Percentiles rank a stretch among this genome's conserved stretches.
phyloP scores from a whole-genome alignment of 2,797 vertebrate genomes.

The Ptychadena robeensis region DNA sequence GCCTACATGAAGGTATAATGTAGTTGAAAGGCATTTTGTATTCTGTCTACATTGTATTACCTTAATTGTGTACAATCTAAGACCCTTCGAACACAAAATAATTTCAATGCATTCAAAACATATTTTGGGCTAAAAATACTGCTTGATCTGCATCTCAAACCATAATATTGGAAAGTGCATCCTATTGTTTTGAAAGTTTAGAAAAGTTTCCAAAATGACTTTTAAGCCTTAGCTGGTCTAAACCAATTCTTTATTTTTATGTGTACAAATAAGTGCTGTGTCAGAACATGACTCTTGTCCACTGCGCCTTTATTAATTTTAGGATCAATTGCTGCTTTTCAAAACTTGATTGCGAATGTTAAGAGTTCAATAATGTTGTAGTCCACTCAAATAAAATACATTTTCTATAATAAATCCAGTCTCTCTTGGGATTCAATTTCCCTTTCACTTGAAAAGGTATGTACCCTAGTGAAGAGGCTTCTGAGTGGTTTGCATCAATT shows the following conservation, averaged over 20 bases:
- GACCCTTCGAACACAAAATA: neutral
- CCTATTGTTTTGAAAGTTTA: conserved; percentile 20
- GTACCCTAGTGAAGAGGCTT: conserved; percentile 53
- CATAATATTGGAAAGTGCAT: neutral
- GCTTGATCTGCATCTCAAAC: neutral
- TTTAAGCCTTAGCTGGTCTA: conserved; percentile 16
- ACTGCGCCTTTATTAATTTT: conserved; percentile 49
- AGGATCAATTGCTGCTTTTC: conserved; percentile 56
- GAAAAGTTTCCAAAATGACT: conserved; percentile 22
- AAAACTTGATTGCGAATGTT: conserved; percentile 58
- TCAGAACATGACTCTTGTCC: conserved; percentile 1
- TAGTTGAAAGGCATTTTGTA: neutral
- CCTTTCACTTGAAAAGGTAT: conserved; percentile 58
- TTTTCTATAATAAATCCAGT: conserved; percentile 58
- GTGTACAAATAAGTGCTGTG: conserved; percentile 4
- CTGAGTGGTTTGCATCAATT: conserved; percentile 55
- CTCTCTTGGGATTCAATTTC: conserved; percentile 60
- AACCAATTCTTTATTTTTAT: conserved; percentile 20
- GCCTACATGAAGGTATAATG: too few relatives aligned
- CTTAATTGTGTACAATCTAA: neutral
- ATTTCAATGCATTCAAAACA: neutral
- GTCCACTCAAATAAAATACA: conserved; percentile 54
- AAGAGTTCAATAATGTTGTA: conserved; percentile 58
- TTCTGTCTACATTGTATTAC: neutral
- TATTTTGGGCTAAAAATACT: neutral